Base-by-base conservation (phyloP, 2,888 invertebrate species). In the Drosophila tanythrix region DNA sequence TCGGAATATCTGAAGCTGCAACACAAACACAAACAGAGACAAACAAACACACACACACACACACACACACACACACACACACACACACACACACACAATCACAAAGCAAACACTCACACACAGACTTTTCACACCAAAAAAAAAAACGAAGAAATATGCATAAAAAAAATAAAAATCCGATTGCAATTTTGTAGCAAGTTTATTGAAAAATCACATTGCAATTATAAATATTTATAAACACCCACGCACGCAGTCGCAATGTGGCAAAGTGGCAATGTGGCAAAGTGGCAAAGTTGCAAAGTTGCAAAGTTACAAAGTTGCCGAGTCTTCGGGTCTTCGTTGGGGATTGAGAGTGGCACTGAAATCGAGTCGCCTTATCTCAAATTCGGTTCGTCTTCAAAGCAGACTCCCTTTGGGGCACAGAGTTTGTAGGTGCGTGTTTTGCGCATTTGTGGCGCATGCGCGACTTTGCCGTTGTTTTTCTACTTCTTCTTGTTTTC, bases 141-240 rank as follows among this genome's bases (percentile, higher is more conserved):
- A n/a, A 1, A 5, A 21, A 21, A 21, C 21, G 21, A 21, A 21
- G 21, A 21, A 21, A 15, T 31, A 31, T 1, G 29, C 7, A 31
- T 31, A 15, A 3, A 1, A 0, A 31, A 6, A 8, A 6, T 1
- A 21, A 53, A 55, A 35, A 55, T 27, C 60, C n/a, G 61, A 59
- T 67, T 70, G 72, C 86, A 84, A 74, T 70, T 88, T 88, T 79
- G 83, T 75, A 63, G 76, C 83, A 69, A 78, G 62, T 62, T 66
- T 81, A 77, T 77, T 77, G 77, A 81, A 77, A 77, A 77, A 81
- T 78, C 68, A 77, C 69, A 73, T 43, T 63, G 74, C 73, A 71
- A 86, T 86, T 82, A 86, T 89, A 82, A 89, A 86, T 82, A 89
- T 86, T 89, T 87, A 82, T 82, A 69, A 83, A 66, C 82, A 57